A percentile compares a stretch with the other conserved stretches of the same genome.
phyloP scores from a whole-genome alignment of 2,888 invertebrate species.

The Pterostichus madidus region DNA sequence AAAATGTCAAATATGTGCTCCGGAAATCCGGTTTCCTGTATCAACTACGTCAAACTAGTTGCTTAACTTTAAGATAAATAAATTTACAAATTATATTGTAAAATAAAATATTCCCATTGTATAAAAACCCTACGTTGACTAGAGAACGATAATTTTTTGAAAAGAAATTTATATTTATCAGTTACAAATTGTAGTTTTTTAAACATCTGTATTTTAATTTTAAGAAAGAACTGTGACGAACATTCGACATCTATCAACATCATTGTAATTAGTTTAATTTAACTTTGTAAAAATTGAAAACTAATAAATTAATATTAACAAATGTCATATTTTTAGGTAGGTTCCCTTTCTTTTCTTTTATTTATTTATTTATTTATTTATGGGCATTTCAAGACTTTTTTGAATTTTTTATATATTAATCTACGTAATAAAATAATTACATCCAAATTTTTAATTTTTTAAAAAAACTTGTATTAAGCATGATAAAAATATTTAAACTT shows the following conservation, averaged over 20 bases:
- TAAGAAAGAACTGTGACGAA: conserved; percentile 25
- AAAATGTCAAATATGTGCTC: conserved; percentile 10
- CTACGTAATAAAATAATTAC: no score
- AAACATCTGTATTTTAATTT: conserved; percentile 21
- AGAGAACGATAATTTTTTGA: conserved; percentile 15
- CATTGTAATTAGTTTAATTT: conserved; percentile 50
- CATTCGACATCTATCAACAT: conserved; percentile 35
- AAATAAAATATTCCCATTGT: conserved; percentile 43
- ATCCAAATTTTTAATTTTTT: no score
- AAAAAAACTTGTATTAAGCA: no score
- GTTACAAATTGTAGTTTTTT: conserved; percentile 30
- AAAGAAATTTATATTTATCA: conserved; percentile 26
- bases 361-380: no score
- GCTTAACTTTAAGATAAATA: conserved; percentile 38
- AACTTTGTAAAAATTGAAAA: conserved; percentile 52
- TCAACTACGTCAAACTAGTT: conserved; percentile 38
- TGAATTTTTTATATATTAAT: no score
- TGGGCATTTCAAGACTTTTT: no score
- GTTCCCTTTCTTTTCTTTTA: no score
- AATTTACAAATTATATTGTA: conserved; percentile 42
- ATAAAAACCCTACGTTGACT: conserved; percentile 38
- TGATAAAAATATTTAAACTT: no score
- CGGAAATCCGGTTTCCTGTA: conserved; percentile 7
- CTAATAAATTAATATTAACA: conserved; percentile 48
- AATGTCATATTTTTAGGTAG: no score